Base-by-base conservation (phyloP, 2,797 vertebrate genomes). In the Bovichtus diacanthus region DNA sequence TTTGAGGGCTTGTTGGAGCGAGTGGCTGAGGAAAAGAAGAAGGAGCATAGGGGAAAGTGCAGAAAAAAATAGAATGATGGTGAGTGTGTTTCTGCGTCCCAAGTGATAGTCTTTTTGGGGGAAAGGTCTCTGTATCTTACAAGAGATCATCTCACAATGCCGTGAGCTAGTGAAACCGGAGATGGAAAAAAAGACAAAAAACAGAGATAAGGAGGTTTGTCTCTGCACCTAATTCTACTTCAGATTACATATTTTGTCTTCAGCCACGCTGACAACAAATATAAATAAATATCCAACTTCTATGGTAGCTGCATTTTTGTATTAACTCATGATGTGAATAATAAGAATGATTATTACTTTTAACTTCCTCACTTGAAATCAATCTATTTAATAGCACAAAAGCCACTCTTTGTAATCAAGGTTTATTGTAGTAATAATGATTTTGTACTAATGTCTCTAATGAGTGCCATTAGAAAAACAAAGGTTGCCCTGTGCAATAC, bases 361-460 rank as follows among this genome's bases (percentile, higher is more conserved):
- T 18, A 49, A 74, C 56, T 66, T 55, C 29, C 65, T 73, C 75
- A 65, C 61, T 82, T 78, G 60, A 74, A 76, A 76, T 80, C 29
- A 53, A 80, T 78, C 46, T 5, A 3, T 88, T 80, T 67, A 76
- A 81, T 70, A 55, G 68, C 50, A 54, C 77, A 63, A 67, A 84
- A 67, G 46, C 50, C 61, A 39, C 27, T 47, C 73, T 72, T 75
- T 84, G 63, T 76, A 88, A 91, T 90, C 81, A 83, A 80, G 73
- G 79, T 82, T 85, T 71, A 85, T 81, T 83, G 82, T 81, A 51
- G 78, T 81, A 86, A 84, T 90, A 85, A 92, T 92, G 88, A 86
- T 91, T 88, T 90, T 84, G 80, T 77, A 78, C 82, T 87, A 85
- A 89, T 66, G 62, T 82, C 64, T 82, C 79, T 90, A 93, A 93